Conservation (phyloP, 1,140 invertebrate genomes). For the Trachelipus rathkii region DNA sequence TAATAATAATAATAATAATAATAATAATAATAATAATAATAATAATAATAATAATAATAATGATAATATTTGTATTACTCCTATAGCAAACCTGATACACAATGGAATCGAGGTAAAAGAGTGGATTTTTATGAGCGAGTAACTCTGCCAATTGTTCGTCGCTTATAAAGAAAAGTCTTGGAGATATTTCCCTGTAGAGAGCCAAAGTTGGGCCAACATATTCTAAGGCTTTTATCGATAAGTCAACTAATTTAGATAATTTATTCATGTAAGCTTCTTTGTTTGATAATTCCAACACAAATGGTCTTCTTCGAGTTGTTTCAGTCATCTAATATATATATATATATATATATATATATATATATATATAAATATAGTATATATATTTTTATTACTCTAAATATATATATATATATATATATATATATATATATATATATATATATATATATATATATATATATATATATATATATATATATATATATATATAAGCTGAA, state of each 20-base stretch:
- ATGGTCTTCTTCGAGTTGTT: slow-evolving; percentile 35
- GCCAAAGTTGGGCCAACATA: slow-evolving; percentile 3
- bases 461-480: slow-evolving; percentile 1
- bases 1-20: no score
- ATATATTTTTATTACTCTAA: neutral
- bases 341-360: neutral
- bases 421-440: slow-evolving; percentile 20
- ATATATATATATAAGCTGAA: neutral
- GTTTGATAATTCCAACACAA: slow-evolving; percentile 32
- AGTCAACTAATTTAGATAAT: slow-evolving; percentile 10
- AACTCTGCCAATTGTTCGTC: slow-evolving; percentile 29
- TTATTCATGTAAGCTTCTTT: slow-evolving; percentile 30
- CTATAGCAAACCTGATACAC: slow-evolving; percentile 20
- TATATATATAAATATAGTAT: neutral
- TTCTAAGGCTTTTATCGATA: slow-evolving; percentile 2
- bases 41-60: no score
- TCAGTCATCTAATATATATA: slow-evolving; percentile 28
- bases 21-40: no score
- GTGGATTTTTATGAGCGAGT: slow-evolving; percentile 26
- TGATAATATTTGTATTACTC: neutral
- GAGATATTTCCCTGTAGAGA: slow-evolving; percentile 21
- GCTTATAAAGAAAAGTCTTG: slow-evolving; percentile 32
- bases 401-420: slow-evolving; percentile 23
- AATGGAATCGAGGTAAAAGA: slow-evolving; percentile 19
- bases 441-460: slow-evolving; percentile 23